Base-by-base conservation (phyloP, 2,797 vertebrate genomes). In the Chrosomus eos region DNA sequence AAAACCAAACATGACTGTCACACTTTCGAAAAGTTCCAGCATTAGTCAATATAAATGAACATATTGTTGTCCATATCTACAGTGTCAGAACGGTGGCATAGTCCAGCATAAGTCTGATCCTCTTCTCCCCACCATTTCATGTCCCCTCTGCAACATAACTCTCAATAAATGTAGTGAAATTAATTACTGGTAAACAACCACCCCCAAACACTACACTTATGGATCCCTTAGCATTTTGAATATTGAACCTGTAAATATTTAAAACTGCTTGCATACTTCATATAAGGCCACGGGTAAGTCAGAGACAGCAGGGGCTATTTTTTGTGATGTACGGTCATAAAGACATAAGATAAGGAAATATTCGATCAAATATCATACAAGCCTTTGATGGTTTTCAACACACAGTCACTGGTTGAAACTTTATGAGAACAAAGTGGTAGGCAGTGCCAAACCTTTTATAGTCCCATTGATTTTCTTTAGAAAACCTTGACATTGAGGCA, bases 211-310 rank as follows among this genome's bases (percentile, higher is more conserved):
- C 45, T 10, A 78, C 58, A 9, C 31, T 70, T 55, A 80, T 48
- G 8, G 23, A 31, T 36, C 16, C 10, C 6, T 38, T 76, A 58
- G 18, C 14, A 1, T 81, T 82, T 73, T 33, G 13, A 45, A 82
- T 81, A 33, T 62, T 62, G 38, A 28, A 74, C 58, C 70, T 36
- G 58, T 40, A 76, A 60, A 60, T 55, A 36, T 75, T 75, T 55
- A n/a, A 75, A 75, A 75, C 11, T 21, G 31, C 72, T 36, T 72
- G 51, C 53, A 81, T 72, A 18, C 26, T 82, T 81, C 6, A 72
- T 23, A 7, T 31, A n/a, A 33, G 55, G 38, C 53, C 19, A 3
- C 10, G 16, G 40, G 28, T 33, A 81, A 55, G 33, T 81, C 33
- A 81, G 14, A 53, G 31, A 48, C 80, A 62, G 38, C 80, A 62